These are phyloP conservation scores for Latrodectus elegans DNA, from an alignment of 2,888 invertebrate genomes.

Conservation along the genomic window DNA sequence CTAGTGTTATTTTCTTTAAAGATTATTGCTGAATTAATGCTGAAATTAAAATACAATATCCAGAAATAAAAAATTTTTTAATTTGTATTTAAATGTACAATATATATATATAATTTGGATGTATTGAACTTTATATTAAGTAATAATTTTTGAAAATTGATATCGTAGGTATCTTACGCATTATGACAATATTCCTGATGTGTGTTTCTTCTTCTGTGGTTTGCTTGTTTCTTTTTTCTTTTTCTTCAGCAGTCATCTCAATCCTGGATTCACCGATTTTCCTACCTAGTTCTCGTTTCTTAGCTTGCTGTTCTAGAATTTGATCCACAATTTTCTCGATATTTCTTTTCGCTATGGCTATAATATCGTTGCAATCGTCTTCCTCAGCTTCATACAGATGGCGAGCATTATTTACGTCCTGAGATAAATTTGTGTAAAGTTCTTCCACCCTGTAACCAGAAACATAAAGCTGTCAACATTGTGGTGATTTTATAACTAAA, in stretches of 20 bases:
- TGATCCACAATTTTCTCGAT: not conserved
- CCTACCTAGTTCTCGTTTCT: not conserved
- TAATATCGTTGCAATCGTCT: not conserved
- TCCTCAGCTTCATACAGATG: not conserved
- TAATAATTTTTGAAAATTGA: too few relatives aligned
- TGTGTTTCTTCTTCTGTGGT: not conserved
- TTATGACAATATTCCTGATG: not conserved
- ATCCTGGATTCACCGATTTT: not conserved
- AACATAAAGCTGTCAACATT: not conserved
- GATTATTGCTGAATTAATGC: too few relatives aligned
- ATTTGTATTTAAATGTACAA: too few relatives aligned
- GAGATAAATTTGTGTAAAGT: not conserved
- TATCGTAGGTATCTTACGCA: not conserved
- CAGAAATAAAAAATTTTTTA: too few relatives aligned
- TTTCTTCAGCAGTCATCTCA: not conserved
- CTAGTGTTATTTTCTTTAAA: too few relatives aligned
- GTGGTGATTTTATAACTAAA: too few relatives aligned
- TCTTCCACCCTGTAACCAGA: constrained; percentile 5
- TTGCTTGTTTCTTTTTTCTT: not conserved
- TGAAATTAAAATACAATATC: too few relatives aligned
- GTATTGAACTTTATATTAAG: too few relatives aligned
- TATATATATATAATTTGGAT: too few relatives aligned
- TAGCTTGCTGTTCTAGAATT: not conserved
- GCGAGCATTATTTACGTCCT: not conserved
- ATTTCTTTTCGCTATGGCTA: not conserved